Base-by-base conservation (phyloP, 2,888 invertebrate species). In the Himalopsyche kuldschensis region DNA sequence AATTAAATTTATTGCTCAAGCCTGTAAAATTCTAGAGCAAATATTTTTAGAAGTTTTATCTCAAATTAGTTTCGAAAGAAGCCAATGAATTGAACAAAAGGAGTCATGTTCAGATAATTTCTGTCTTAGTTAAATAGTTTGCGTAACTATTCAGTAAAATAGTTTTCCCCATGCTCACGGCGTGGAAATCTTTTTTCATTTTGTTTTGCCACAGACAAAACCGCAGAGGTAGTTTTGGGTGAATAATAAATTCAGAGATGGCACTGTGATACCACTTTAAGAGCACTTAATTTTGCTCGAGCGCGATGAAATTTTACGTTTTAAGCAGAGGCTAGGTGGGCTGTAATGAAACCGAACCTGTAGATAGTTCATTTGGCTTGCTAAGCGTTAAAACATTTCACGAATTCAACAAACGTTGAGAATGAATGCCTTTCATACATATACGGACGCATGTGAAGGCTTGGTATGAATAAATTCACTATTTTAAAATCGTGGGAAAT, bases 381-480 rank as follows among this genome's bases (percentile, higher is more conserved):
- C 31, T 31, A 20, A 20, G 63, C 79, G 32, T 31, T 55, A 85
- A 85, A 87, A 87, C 85, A 81, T 86, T 87, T 85, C 85, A 86
- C 86, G 86, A 90, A 97, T 97, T 90, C 96, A 76, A 69, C 80
- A 83, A 83, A 63, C 96, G 92, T 96, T 96, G 90, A 96, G 96
- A 95, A 92, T 87, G 93, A 93, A 88, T 88, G 87, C 88, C 24
- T 55, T 55, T 30, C 30, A 63, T n/a, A 8, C 30, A 63, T n/a
- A 8, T 11, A 63, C 24, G n/a, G 24, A 24, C 10, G 11, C 30
- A 27, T 69, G 11, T 69, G 15, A 69, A 3, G 10, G 10, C 4
- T 27, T 69, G 30, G 11, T 30, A 69, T 69, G 4, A 2, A 69
- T 69, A 3, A 11, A 3, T 4, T 69, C 1, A 30, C 30, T 10